These are phyloP conservation scores for Menura novaehollandiae DNA, from an alignment of 2,113 vertebrate species.

Conservation along the genomic window DNA sequence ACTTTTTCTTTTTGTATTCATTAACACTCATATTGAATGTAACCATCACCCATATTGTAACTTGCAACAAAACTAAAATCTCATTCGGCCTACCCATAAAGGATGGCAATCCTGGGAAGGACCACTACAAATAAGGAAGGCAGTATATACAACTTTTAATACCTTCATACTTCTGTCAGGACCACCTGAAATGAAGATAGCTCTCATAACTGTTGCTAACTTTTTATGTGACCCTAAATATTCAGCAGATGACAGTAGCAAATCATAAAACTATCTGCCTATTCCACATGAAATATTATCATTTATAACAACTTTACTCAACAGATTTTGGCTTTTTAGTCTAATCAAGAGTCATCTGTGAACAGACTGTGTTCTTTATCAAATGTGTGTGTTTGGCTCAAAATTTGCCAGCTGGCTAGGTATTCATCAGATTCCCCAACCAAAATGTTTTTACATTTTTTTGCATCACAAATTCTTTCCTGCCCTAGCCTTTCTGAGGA, in stretches of 20 bases:
- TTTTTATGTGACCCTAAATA: not conserved
- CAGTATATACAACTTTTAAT: not conserved
- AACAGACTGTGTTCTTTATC: slow-evolving; percentile 40
- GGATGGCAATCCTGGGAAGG: not conserved
- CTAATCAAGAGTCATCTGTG: not conserved
- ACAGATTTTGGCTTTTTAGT: slow-evolving; percentile 5
- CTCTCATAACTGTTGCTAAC: not conserved
- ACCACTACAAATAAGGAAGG: not conserved
- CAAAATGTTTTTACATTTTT: slow-evolving; percentile 31
- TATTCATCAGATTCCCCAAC: not conserved
- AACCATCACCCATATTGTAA: not conserved
- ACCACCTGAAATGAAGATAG: not conserved
- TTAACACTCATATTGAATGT: not conserved
- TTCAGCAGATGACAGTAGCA: not conserved
- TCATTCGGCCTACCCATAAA: not conserved
- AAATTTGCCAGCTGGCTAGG: slow-evolving; percentile 42
- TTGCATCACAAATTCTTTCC: not conserved
- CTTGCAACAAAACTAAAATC: not conserved
- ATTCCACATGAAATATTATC: not conserved
- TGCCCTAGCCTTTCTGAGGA: not conserved
- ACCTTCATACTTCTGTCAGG: not conserved
- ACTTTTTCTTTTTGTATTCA: not conserved
- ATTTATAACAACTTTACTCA: not conserved
- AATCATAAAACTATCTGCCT: not conserved
- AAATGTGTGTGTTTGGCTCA: slow-evolving; percentile 11